These are phyloP conservation scores for Plebejus melissa DNA, from an alignment of 2,888 invertebrate genomes.

Conservation along the genomic window DNA sequence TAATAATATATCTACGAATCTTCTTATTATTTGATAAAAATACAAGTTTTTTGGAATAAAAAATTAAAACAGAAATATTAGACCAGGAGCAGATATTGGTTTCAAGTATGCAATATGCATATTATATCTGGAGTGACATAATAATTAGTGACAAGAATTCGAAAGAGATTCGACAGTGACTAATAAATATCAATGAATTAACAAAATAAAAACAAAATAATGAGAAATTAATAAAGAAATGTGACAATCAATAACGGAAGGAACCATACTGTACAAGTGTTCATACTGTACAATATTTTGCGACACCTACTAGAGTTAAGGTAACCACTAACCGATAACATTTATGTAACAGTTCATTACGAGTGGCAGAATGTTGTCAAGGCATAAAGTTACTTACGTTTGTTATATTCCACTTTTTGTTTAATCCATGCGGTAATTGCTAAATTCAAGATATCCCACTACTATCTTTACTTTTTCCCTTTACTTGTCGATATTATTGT, in stretches of 20 bases:
- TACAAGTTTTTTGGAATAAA: too few relatives aligned
- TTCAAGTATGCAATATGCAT: neutral
- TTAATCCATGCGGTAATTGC: neutral
- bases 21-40: too few relatives aligned
- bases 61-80: neutral
- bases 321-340: too few relatives aligned
- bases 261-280: too few relatives aligned
- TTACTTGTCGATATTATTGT: neutral
- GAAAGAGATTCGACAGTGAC: neutral
- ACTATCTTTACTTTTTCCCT: neutral
- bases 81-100: neutral
- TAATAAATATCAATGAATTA: neutral
- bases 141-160: neutral
- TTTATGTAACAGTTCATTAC: neutral
- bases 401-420: neutral
- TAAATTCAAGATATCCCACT: neutral
- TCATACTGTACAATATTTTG: too few relatives aligned
- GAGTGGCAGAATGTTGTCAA: too few relatives aligned
- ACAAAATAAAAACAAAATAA: too few relatives aligned
- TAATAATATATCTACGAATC: too few relatives aligned
- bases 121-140: neutral
- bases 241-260: too few relatives aligned
- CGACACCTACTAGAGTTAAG: too few relatives aligned
- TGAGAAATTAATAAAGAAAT: too few relatives aligned
- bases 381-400: neutral